These are phyloP conservation scores for Cichladusa arquata DNA, from an alignment of 2,113 vertebrate genomes.

Conservation along the genomic window DNA sequence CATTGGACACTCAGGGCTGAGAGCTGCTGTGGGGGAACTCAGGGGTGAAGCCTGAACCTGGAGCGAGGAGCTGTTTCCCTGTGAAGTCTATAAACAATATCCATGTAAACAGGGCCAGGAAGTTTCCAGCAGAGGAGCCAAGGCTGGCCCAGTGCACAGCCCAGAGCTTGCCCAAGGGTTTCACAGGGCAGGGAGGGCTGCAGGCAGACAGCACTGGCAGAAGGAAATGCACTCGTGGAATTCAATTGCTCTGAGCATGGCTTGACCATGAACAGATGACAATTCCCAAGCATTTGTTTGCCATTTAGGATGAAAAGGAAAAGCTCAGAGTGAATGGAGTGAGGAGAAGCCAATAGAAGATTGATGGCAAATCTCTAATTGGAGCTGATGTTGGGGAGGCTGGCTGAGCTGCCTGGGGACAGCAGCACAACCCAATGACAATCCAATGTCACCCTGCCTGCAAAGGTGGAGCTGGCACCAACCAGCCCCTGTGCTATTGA, in stretches of 20 bases:
- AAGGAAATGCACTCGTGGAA: constrained; percentile 16
- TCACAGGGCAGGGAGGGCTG: background rate
- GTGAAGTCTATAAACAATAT: background rate
- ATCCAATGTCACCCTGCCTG: background rate
- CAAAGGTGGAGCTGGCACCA: background rate
- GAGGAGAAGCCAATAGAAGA: background rate
- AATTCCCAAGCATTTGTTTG: constrained; percentile 32
- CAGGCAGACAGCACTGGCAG: background rate
- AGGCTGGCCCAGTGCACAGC: background rate
- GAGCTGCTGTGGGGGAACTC: background rate
- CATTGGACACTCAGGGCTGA: background rate
- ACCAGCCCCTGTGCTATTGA: background rate
- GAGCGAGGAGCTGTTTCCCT: background rate
- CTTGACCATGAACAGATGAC: constrained; percentile 1
- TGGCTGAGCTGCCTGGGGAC: background rate
- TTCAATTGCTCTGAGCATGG: background rate
- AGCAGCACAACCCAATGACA: background rate
- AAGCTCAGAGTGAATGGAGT: background rate
- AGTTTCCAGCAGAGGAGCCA: background rate
- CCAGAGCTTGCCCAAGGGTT: background rate
- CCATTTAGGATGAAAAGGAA: constrained; percentile 26
- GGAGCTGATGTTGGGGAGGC: background rate
- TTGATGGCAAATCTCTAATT: background rate
- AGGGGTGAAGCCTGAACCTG: background rate
- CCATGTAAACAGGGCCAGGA: background rate